Base-by-base conservation (phyloP, 2,797 vertebrate species). In the Antennarius maculatus region DNA sequence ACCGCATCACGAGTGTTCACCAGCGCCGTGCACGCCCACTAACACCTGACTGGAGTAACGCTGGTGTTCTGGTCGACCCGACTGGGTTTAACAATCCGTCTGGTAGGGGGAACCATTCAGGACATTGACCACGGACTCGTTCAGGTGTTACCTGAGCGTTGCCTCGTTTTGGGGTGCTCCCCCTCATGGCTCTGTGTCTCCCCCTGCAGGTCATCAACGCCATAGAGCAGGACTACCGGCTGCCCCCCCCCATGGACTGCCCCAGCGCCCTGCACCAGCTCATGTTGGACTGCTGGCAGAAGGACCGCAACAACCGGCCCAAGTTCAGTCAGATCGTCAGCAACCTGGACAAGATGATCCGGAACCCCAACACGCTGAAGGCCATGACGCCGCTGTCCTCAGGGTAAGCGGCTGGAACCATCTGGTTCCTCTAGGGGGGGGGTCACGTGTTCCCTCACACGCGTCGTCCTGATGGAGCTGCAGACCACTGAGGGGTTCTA, bases 211-310 rank as follows among this genome's bases (percentile, higher is more conserved):
- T 99, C 46, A 99, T 99, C 80, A 99, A 99, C 1, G 97, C 97
- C 60, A 99, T 99, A 0, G 97, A 99, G 89, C 97, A 99, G 87
- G 97, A 99, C 87, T 99, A 99, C 64, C 91, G 97, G 71, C 93
- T 99, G 67, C 97, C 97, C 0, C 97, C 97, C 0, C 97, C 97
- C 54, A 99, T 99, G 97, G 97, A 99, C 91, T 99, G 97, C 66
- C 97, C 97, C 0, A 97, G 94, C 0, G 96, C 96, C 5, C 92
- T 99, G 23, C 97, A 99, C 92, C 97, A 99, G 92, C 95, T 99
- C 57, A 99, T 99, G 97, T 78, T 99, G 69, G 97, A 99, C 92
- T 98, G 97, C 83, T 99, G 97, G 97, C 97, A 99, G 86, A 99
- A 99, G 82, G 97, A 99, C 63, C 94, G 97, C 57, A 99, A 99